Conservation (phyloP, 2,113 vertebrate genomes). For the Gallinago undulata region DNA sequence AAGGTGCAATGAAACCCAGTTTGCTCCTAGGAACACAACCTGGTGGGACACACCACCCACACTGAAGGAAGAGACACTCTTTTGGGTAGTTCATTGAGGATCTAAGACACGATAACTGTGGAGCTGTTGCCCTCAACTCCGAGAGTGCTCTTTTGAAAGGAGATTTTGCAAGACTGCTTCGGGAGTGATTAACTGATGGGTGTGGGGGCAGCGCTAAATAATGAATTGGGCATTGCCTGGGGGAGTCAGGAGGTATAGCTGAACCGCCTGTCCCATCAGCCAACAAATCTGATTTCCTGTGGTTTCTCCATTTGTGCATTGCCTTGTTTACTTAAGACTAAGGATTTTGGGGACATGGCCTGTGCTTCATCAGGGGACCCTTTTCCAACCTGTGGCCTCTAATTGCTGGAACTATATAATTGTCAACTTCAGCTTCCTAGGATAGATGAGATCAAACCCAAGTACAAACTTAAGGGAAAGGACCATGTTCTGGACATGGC, state of each 20-base stretch:
- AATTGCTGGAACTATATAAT: background rate
- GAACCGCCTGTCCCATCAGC: background rate
- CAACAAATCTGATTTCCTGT: background rate
- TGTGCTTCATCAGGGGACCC: background rate
- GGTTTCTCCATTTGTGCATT: background rate
- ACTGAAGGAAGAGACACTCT: background rate
- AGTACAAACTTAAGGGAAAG: background rate
- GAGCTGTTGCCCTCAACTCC: background rate
- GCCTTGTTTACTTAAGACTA: background rate
- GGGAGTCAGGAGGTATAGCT: background rate
- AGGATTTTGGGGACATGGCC: background rate
- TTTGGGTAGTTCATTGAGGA: background rate
- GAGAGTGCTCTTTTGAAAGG: background rate
- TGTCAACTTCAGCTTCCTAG: background rate
- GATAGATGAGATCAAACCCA: background rate
- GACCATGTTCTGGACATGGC: background rate
- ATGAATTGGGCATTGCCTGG: background rate
- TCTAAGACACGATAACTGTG: background rate
- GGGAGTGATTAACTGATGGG: background rate
- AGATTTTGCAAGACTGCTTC: background rate
- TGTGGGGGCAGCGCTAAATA: background rate
- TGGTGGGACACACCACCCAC: background rate
- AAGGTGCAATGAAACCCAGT: background rate
- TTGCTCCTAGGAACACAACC: background rate
- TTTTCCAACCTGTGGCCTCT: background rate